Evolutionary conservation across 2,797 vertebrate genomes (phyloP).

Genomic region (Acanthopagrus latus): DNA sequence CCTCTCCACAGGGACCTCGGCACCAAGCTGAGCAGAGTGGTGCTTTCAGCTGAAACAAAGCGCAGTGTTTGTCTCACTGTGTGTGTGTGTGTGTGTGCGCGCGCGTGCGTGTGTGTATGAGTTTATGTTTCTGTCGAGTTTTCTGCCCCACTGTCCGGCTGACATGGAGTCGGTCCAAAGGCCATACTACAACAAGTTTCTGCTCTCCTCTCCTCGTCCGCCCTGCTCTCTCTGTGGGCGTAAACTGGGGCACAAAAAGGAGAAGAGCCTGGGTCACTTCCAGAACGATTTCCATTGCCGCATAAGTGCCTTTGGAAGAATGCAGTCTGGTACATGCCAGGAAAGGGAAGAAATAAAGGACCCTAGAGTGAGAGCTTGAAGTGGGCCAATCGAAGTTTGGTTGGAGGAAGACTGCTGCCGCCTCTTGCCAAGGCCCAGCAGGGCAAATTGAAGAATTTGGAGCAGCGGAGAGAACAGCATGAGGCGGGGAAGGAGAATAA

Average conservation of each 20-base stretch:
- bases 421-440: slow-evolving; percentile 65
- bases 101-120: slow-evolving; percentile 29
- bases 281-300: slow-evolving; percentile 77
- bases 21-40: slow-evolving; percentile 54
- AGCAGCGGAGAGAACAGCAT: slow-evolving; percentile 56
- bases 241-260: slow-evolving; percentile 53
- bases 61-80: slow-evolving; percentile 40
- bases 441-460: slow-evolving; percentile 71
- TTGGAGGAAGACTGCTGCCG: slow-evolving; percentile 58
- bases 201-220: slow-evolving; percentile 29
- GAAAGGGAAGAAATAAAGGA: slow-evolving; percentile 75
- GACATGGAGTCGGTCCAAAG: slow-evolving; percentile 53
- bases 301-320: slow-evolving; percentile 81
- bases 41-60: slow-evolving; percentile 50
- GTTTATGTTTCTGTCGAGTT: slow-evolving; percentile 45
- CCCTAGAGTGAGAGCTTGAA: slow-evolving; percentile 70
- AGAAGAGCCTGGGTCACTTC: slow-evolving; percentile 64
- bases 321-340: slow-evolving; percentile 72
- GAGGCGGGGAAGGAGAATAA: slow-evolving; percentile 62
- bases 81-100: slow-evolving; percentile 42
- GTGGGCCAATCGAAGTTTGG: slow-evolving; percentile 74
- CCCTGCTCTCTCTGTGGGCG: slow-evolving; percentile 42
- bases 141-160: slow-evolving; percentile 39
- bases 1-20: slow-evolving; percentile 50
- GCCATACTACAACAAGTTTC: slow-evolving; percentile 36